phyloP scores from a whole-genome alignment of 2,113 vertebrate genomes.

The Nerophis lumbriciformis region DNA sequence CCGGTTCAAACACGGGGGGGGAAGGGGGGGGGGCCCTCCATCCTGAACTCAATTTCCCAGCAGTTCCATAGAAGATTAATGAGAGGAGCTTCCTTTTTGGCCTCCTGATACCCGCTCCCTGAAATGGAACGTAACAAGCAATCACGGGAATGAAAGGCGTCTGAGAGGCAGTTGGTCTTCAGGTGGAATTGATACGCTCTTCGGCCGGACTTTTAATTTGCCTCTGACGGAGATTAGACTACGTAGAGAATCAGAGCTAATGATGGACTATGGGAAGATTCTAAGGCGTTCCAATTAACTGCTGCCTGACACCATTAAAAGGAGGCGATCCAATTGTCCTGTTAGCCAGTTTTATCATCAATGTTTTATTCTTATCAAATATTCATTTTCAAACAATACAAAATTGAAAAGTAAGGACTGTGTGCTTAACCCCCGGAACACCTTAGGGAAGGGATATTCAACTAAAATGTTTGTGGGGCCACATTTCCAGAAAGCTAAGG shows the following conservation, averaged over 20 bases:
- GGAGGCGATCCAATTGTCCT: conserved; percentile 59
- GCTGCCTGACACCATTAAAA: conserved; percentile 42
- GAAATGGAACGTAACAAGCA: conserved; percentile 53
- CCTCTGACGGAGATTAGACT: conserved; percentile 58
- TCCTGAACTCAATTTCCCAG: conserved; percentile 56
- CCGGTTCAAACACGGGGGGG: too few relatives aligned
- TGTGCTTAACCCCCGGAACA: not conserved
- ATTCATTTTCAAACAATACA: conserved; percentile 58
- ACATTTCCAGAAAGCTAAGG: too few relatives aligned
- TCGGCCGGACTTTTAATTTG: conserved; percentile 58
- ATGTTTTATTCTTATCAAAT: conserved; percentile 63
- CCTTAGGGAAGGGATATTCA: too few relatives aligned
- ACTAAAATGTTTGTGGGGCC: too few relatives aligned
- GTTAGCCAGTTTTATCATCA: conserved; percentile 62
- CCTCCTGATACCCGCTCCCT: conserved; percentile 45
- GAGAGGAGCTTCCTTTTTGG: conserved; percentile 47
- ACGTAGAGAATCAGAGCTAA: conserved; percentile 65
- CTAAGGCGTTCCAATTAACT: conserved; percentile 67
- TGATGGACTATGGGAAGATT: conserved; percentile 65
- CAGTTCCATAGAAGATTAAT: conserved; percentile 64
- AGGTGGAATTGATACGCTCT: conserved; percentile 54
- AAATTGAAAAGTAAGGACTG: conserved; percentile 56
- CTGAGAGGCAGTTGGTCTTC: conserved; percentile 38
- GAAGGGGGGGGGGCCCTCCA: not conserved
- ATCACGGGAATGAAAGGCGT: conserved; percentile 56